These are phyloP conservation scores for Erithacus rubecula DNA, from an alignment of 2,797 vertebrate species.

Conservation along the genomic window DNA sequence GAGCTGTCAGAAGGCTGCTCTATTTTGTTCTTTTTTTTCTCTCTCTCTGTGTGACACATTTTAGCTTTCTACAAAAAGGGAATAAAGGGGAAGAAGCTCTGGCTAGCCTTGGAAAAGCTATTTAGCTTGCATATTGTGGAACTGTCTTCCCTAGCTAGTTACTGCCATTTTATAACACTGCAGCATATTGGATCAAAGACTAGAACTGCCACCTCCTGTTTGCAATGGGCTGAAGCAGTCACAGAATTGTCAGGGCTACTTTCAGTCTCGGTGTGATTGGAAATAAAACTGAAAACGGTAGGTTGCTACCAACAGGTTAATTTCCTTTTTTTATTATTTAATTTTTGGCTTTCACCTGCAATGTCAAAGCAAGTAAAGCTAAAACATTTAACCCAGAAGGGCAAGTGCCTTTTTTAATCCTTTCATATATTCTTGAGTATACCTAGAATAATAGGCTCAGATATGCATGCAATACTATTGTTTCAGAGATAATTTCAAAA, in stretches of 20 bases:
- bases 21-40: neutral
- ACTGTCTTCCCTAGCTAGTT: constrained; percentile 12
- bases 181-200: constrained; percentile 36
- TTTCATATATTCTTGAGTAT: neutral
- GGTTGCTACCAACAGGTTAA: neutral
- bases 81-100: neutral
- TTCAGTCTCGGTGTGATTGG: neutral
- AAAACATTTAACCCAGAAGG: neutral
- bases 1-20: neutral
- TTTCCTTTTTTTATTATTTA: neutral
- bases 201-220: constrained; percentile 58
- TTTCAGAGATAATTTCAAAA: neutral
- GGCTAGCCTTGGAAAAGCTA: neutral
- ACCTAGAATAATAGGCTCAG: neutral
- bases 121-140: constrained; percentile 7
- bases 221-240: constrained; percentile 22
- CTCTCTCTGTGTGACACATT: neutral
- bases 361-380: neutral
- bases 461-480: neutral
- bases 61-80: neutral
- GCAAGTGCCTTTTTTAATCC: neutral
- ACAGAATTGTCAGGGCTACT: constrained; percentile 1
- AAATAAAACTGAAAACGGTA: neutral
- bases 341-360: neutral
- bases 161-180: constrained; percentile 33